These are phyloP conservation scores for Pterobdella sp. DNA, from an alignment of 2,888 invertebrate genomes.

Conservation along the genomic window DNA sequence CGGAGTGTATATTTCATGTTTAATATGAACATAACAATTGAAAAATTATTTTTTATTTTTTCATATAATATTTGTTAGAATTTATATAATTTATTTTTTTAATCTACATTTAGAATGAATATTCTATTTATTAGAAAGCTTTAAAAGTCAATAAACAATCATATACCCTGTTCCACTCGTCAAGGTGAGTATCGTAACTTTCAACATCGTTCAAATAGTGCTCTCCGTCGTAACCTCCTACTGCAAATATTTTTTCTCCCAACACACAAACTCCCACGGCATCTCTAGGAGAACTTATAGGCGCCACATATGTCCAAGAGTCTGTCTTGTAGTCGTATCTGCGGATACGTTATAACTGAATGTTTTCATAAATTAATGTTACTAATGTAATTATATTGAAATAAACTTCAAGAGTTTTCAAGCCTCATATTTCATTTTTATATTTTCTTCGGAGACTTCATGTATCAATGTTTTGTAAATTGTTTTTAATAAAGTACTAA, in stretches of 20 bases:
- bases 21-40: neutral
- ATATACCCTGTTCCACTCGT: conserved; percentile 55
- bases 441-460: neutral
- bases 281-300: conserved; percentile 74
- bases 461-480: neutral
- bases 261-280: conserved; percentile 79
- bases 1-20: neutral
- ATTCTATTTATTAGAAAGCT: neutral
- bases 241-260: conserved; percentile 71
- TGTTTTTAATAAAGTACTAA: too few relatives aligned
- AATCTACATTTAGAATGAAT: neutral
- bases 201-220: conserved; percentile 79
- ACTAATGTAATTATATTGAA: too few relatives aligned
- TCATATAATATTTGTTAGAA: neutral
- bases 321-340: conserved; percentile 66
- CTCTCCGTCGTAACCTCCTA: conserved; percentile 85
- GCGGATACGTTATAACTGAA: conserved; percentile 8
- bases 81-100: neutral
- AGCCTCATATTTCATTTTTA: too few relatives aligned
- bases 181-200: conserved; percentile 65
- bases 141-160: neutral
- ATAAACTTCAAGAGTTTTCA: too few relatives aligned
- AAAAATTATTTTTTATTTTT: conserved; percentile 4
- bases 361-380: conserved; percentile 10
- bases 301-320: conserved; percentile 76